Evolutionary conservation across 2,888 invertebrate genomes (phyloP).

Genomic region (Leptarthrus brevirostris): DNA sequence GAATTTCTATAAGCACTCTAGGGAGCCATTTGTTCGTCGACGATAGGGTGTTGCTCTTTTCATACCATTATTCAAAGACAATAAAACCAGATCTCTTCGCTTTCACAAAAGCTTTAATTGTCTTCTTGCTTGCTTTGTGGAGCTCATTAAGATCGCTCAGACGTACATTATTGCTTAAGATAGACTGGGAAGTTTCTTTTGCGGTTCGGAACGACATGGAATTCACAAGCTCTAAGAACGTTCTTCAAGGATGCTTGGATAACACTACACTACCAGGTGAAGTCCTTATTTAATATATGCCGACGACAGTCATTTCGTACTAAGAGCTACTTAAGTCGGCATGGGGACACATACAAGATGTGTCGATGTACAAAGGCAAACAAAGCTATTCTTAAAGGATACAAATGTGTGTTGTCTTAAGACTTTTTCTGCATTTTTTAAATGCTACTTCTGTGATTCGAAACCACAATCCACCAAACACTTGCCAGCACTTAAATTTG

Average conservation of each 20-base stretch:
- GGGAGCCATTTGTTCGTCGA: neutral
- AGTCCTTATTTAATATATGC: neutral
- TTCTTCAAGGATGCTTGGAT: no score
- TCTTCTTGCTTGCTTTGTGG: neutral
- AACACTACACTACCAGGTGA: no score
- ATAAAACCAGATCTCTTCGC: neutral
- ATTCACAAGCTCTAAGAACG: no score
- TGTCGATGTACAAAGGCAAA: no score
- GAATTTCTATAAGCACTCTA: no score
- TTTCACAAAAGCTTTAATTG: neutral
- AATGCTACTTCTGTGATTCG: no score
- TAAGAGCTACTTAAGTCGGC: no score
- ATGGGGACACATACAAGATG: no score
- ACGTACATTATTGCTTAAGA: neutral
- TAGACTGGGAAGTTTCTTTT: neutral
- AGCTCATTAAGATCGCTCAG: neutral
- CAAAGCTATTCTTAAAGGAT: no score
- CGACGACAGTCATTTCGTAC: neutral
- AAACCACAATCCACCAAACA: no score
- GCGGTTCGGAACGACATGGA: neutral
- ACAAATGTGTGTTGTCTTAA: no score
- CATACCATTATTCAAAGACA: neutral
- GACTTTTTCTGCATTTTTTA: no score
- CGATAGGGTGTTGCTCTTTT: neutral
- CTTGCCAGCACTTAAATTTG: neutral